phyloP scores from a whole-genome alignment of 2,888 invertebrate species.

The Drosophila anceps region DNA sequence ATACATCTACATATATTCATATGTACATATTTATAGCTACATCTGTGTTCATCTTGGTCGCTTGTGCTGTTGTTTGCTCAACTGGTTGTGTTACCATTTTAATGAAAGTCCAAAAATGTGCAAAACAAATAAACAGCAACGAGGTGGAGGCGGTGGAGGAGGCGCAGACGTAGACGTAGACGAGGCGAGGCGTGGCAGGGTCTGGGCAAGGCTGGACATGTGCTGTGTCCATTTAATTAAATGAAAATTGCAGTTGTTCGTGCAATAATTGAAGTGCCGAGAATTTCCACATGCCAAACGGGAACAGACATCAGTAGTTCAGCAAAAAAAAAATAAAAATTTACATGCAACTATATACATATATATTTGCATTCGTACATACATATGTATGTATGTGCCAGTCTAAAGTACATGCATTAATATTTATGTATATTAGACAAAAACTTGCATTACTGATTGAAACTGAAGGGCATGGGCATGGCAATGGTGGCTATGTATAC shows the following conservation, averaged over 20 bases:
- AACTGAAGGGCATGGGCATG: slow-evolving; percentile 5
- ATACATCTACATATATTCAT: background rate
- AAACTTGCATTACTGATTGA: slow-evolving; percentile 19
- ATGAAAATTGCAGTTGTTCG: slow-evolving; percentile 50
- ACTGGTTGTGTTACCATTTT: slow-evolving; percentile 40
- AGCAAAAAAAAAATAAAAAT: background rate
- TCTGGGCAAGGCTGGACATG: background rate
- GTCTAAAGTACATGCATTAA: background rate
- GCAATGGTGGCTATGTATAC: too few relatives aligned
- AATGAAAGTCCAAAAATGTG: slow-evolving; percentile 49
- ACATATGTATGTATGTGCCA: background rate
- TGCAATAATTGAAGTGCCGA: slow-evolving; percentile 30
- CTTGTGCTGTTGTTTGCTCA: slow-evolving; percentile 26
- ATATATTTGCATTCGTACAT: background rate
- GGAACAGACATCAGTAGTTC: slow-evolving; percentile 4
- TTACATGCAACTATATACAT: background rate
- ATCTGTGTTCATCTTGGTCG: slow-evolving; percentile 15
- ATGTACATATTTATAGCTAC: background rate
- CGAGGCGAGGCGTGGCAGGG: background rate
- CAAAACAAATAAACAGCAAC: slow-evolving; percentile 41
- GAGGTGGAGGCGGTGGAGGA: background rate
- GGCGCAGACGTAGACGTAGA: background rate
- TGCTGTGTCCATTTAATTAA: slow-evolving; percentile 62
- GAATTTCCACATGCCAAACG: slow-evolving; percentile 7
- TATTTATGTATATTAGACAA: slow-evolving; percentile 4